Conservation (phyloP, 2,113 vertebrate genomes). For the mouse (Mus musculus) region GRCm39 chr11:70708001-70708500, state of each 20-base stretch:
- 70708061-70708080: neutral
- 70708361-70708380: neutral
- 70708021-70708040: neutral
- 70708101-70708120: neutral
- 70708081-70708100: neutral
- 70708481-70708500: neutral
- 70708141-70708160: neutral
- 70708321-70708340: neutral
- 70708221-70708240: neutral
- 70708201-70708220: neutral
- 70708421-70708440: neutral
- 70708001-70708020: neutral
- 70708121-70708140: neutral
- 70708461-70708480: neutral
- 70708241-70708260: neutral
- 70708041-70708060: neutral
- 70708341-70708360: neutral
- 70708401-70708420: neutral
- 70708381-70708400: neutral
- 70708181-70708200: neutral
- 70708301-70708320: neutral
- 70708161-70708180: neutral
- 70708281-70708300: neutral
- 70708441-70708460: neutral
- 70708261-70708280: neutral